These are phyloP conservation scores for Tiaroga cobitis DNA, from an alignment of 2,797 vertebrate genomes.

Conservation along the genomic window DNA sequence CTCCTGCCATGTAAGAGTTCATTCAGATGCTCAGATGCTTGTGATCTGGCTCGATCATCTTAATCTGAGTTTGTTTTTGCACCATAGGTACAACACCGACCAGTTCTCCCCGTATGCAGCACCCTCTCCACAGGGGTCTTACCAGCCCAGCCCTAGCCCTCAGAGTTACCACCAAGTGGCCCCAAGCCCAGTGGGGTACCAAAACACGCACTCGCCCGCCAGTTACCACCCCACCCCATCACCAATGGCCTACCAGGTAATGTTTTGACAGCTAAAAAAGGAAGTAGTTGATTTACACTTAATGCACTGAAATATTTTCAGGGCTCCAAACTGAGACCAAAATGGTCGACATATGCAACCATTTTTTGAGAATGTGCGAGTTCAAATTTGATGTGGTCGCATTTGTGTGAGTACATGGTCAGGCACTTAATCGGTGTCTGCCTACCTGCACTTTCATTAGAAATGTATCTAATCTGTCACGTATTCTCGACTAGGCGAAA, in stretches of 20 bases:
- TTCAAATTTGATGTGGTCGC: too few relatives aligned
- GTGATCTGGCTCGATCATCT: neutral
- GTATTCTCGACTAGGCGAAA: too few relatives aligned
- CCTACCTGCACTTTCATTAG: too few relatives aligned
- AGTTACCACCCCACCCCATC: conserved; percentile 94
- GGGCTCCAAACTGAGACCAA: too few relatives aligned
- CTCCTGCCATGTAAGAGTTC: conserved; percentile 90
- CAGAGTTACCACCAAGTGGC: conserved; percentile 97
- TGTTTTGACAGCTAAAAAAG: neutral
- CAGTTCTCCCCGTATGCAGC: conserved; percentile 94
- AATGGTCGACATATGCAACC: too few relatives aligned
- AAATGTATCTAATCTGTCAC: too few relatives aligned
- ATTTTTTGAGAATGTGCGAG: too few relatives aligned
- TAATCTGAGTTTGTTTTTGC: neutral
- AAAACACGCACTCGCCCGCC: conserved; percentile 94
- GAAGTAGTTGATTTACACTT: neutral
- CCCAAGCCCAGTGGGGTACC: conserved; percentile 92
- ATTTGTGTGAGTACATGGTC: too few relatives aligned
- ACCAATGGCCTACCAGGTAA: conserved; percentile 95
- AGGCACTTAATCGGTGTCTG: too few relatives aligned
- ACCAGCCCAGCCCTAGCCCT: conserved; percentile 93
- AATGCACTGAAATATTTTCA: neutral
- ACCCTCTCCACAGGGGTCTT: conserved; percentile 93
- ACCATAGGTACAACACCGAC: conserved; percentile 92
- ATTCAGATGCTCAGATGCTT: neutral